Percentiles rank a stretch among this genome's conserved stretches.
These are phyloP conservation scores for Neotoxoptera formosana DNA, from an alignment of 1,140 invertebrate genomes.

Conservation along the genomic window DNA sequence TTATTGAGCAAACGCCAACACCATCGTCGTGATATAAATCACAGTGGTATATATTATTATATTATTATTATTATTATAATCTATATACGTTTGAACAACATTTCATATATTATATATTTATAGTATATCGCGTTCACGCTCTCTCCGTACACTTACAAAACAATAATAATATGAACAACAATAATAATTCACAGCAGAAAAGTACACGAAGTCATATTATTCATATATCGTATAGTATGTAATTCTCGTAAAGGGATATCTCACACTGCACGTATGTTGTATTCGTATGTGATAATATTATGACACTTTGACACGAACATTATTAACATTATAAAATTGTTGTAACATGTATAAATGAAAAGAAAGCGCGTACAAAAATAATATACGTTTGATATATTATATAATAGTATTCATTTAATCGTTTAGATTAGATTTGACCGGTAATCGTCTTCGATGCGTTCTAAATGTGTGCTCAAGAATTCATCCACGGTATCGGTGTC, in stretches of 20 bases:
- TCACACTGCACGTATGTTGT: not conserved
- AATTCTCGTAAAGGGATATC: not conserved
- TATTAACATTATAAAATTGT: not conserved
- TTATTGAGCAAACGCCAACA: not conserved
- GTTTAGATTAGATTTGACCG: constrained; percentile 51
- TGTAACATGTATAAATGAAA: not conserved
- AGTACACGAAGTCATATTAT: not conserved
- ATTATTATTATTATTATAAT: not conserved
- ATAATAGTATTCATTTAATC: not conserved
- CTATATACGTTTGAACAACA: not conserved
- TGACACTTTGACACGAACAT: not conserved
- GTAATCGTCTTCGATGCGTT: constrained; percentile 64
- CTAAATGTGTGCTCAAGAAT: constrained; percentile 87
- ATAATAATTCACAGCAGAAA: not conserved
- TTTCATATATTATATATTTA: not conserved
- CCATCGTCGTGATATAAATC: not conserved
- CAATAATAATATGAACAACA: not conserved
- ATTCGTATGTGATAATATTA: not conserved
- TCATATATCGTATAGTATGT: not conserved
- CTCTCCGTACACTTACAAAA: not conserved
- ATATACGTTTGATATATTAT: too few relatives aligned
- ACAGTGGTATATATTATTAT: not conserved
- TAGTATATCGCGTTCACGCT: not conserved
- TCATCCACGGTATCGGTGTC: constrained; percentile 95
- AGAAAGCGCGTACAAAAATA: not conserved